These are phyloP conservation scores for Machaerirhynchus nigripectus DNA, from an alignment of 2,113 vertebrate genomes.

Conservation along the genomic window DNA sequence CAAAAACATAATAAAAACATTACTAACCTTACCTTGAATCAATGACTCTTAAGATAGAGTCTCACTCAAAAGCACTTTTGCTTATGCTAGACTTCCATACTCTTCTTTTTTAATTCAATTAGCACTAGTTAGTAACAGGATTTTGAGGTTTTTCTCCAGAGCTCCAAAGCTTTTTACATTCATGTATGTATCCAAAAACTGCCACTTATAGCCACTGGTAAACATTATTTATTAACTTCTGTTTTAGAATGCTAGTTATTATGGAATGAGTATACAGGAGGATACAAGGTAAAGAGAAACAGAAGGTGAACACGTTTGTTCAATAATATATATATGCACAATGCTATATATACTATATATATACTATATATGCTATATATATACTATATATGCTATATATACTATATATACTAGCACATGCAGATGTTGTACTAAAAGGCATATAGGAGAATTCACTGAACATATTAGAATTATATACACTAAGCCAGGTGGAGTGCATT, in stretches of 20 bases:
- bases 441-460: not conserved
- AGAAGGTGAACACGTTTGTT: not conserved
- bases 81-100: not conserved
- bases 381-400: too few relatives aligned
- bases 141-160: slow-evolving; percentile 22
- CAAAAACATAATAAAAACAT: not conserved
- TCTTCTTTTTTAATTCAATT: not conserved
- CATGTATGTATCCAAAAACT: not conserved
- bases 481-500: not conserved
- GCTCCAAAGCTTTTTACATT: not conserved
- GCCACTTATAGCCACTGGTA: not conserved
- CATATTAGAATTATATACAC: not conserved
- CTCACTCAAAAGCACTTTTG: not conserved
- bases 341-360: not conserved
- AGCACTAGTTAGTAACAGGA: not conserved
- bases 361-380: not conserved
- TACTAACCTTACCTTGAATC: not conserved
- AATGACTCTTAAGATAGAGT: not conserved
- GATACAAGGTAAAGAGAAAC: not conserved
- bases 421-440: not conserved
- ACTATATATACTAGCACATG: not conserved
- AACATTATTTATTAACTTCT: not conserved
- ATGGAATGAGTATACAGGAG: not conserved
- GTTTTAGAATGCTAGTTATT: not conserved
- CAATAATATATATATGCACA: not conserved